phyloP scores from a whole-genome alignment of 2,888 invertebrate genomes.

The Microplitis manilae region DNA sequence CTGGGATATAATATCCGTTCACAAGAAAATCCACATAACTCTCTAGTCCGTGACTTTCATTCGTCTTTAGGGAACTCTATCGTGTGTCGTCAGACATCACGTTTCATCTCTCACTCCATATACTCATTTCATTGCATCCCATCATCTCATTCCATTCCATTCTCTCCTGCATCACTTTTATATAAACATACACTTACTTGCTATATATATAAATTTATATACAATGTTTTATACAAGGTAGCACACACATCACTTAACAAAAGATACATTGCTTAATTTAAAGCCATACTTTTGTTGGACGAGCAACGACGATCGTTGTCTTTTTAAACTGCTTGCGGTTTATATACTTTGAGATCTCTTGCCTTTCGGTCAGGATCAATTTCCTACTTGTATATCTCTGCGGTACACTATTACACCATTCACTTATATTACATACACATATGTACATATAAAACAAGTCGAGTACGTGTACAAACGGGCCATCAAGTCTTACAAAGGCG shows the following conservation, averaged over 20 bases:
- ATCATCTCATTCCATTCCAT: constrained; percentile 1
- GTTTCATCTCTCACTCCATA: constrained; percentile 35
- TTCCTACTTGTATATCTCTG: constrained; percentile 50
- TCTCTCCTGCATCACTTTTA: neutral
- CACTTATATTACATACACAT: constrained; percentile 33
- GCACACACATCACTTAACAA: constrained; percentile 33
- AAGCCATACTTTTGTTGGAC: constrained; percentile 23
- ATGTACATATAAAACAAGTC: constrained; percentile 40
- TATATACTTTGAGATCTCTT: constrained; percentile 18
- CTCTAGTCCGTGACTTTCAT: constrained; percentile 57
- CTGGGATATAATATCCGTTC: constrained; percentile 51
- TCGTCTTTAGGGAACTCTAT: constrained; percentile 59
- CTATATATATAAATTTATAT: constrained; percentile 7
- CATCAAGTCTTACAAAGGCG: constrained; percentile 41
- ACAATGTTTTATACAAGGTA: neutral
- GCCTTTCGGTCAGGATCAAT: constrained; percentile 51
- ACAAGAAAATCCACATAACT: constrained; percentile 67
- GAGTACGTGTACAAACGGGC: constrained; percentile 42
- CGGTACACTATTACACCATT: constrained; percentile 29
- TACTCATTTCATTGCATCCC: constrained; percentile 23
- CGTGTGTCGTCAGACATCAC: constrained; percentile 51
- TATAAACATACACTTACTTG: too few species aligned
- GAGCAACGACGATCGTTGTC: neutral
- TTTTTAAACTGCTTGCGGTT: constrained; percentile 27
- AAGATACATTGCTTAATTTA: constrained; percentile 67